Evolutionary conservation across 2,797 vertebrate species (phyloP), one percentile per base, ranked within the genome.

Genomic region (Microhierax caerulescens): DNA sequence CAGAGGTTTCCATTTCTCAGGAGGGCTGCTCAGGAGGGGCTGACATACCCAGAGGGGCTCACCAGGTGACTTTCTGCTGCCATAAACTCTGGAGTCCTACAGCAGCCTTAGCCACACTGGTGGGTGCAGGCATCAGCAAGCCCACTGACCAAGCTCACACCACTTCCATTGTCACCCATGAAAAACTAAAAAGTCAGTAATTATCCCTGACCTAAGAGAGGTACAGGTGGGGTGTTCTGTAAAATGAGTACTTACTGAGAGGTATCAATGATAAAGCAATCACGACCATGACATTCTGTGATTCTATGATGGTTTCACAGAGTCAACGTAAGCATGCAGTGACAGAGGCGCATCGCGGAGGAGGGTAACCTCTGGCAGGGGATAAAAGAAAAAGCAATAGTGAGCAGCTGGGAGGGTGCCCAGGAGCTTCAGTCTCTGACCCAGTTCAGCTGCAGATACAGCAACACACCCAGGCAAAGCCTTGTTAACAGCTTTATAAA

Each of bases 391-490:
- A 85, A 90, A 78, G 7, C 73, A 84, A 37, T 53, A 80, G 68
- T 37, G 72, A 85, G 60, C 30, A 80, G 76, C 85, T 84, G 85
- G 76, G 85, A 94, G 13, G 21, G 43, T 79, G 84, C 77, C 88
- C 70, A 60, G 90, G 70, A 95, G 59, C 78, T 87, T 89, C 74
- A 79, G 80, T 63, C 32, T 47, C 73, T 90, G 85, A 82, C 80
- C 74, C 67, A 63, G 51, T 82, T 95, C 65, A 85, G 73, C 88
- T 81, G 73, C 80, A 91, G 88, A 90, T 76, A 51, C 7, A 91
- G 80, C 63, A 93, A 64, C 76, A 84, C 83, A 88, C 73, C 57
- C 91, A 91, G 78, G 88, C 85, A 86, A 73, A 92, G 64, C 73
- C 74, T 64, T 51, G 45, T 81, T 75, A 93, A 34, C 77, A 76